Percentiles rank a stretch among this genome's conserved stretches.
Evolutionary conservation across 2,113 vertebrate genomes (phyloP).

Genomic region (Sinocyclocheilus anshuiensis): DNA sequence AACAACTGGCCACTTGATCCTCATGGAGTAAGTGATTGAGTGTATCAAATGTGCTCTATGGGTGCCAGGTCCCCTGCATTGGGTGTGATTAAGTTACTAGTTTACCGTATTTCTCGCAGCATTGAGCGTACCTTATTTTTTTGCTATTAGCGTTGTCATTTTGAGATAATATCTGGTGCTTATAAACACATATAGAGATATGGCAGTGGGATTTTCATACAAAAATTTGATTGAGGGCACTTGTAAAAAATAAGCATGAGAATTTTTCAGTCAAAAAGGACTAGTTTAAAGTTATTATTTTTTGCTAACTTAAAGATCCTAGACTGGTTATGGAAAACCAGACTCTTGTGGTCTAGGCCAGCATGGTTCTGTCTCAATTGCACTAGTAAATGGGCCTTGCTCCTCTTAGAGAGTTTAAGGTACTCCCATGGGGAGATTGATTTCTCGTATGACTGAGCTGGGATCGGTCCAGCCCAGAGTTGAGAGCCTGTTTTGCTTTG

Average conservation of each 20-base stretch:
- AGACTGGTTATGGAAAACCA: conserved; percentile 11
- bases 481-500: conserved; percentile 37
- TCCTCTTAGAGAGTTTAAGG: conserved; percentile 67
- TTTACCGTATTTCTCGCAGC: conserved; percentile 68
- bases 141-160: not conserved
- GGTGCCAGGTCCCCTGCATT: conserved; percentile 35
- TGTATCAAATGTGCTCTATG: conserved; percentile 60
- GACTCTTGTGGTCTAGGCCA: not conserved
- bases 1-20: conserved; percentile 41
- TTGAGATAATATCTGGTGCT: not conserved
- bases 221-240: no score
- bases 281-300: not conserved
- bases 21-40: conserved; percentile 62
- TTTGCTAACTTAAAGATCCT: not conserved
- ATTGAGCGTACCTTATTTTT: conserved; percentile 29
- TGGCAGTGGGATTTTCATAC: no score
- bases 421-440: conserved; percentile 71
- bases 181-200: not conserved
- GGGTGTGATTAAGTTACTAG: conserved; percentile 71
- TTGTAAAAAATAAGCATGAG: no score
- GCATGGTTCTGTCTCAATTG: not conserved
- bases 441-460: conserved; percentile 60
- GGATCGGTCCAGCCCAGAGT: conserved; percentile 52
- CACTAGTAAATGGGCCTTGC: conserved; percentile 45
- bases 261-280: not conserved